Conservation (phyloP, 2,888 invertebrate genomes). For the Nematopogon swammerdamellus region DNA sequence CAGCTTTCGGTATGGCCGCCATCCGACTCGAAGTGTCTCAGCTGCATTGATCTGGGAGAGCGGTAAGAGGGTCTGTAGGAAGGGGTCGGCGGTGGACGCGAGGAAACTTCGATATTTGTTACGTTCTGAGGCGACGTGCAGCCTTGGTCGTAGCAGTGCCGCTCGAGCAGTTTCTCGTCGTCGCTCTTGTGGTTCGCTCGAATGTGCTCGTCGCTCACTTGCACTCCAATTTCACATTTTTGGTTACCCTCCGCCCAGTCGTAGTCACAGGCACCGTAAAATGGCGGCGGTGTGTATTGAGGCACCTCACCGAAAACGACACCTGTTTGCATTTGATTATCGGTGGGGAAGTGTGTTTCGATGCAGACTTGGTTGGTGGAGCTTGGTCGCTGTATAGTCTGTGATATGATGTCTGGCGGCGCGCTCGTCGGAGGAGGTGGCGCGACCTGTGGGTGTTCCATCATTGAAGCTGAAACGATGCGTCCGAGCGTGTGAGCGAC, state of each 20-base stretch:
- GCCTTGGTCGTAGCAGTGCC: slow-evolving; percentile 31
- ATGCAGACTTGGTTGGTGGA: slow-evolving; percentile 40
- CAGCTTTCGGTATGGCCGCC: slow-evolving; percentile 22
- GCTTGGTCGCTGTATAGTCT: slow-evolving; percentile 40
- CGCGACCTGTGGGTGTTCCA: slow-evolving; percentile 23
- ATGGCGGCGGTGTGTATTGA: background rate
- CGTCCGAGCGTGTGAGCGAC: slow-evolving; percentile 37
- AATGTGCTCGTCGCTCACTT: slow-evolving; percentile 27
- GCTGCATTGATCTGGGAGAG: slow-evolving; percentile 42
- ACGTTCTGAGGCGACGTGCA: slow-evolving; percentile 46
- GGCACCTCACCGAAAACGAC: slow-evolving; percentile 7
- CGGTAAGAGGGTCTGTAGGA: slow-evolving; percentile 24
- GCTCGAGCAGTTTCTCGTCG: slow-evolving; percentile 48
- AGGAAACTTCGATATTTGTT: slow-evolving; percentile 47
- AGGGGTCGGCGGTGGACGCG: slow-evolving; percentile 32
- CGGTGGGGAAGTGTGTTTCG: slow-evolving; percentile 45
- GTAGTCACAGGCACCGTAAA: slow-evolving; percentile 15
- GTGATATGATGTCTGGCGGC: slow-evolving; percentile 48
- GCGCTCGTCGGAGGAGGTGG: slow-evolving; percentile 22
- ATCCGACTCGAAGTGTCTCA: slow-evolving; percentile 29
- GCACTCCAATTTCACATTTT: slow-evolving; percentile 32
- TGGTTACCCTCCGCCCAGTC: slow-evolving; percentile 20
- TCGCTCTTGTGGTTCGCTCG: slow-evolving; percentile 45
- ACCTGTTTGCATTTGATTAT: slow-evolving; percentile 25
- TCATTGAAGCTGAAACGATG: slow-evolving; percentile 26